Conservation (phyloP, 2,888 invertebrate genomes). For the Meta bourneti region DNA sequence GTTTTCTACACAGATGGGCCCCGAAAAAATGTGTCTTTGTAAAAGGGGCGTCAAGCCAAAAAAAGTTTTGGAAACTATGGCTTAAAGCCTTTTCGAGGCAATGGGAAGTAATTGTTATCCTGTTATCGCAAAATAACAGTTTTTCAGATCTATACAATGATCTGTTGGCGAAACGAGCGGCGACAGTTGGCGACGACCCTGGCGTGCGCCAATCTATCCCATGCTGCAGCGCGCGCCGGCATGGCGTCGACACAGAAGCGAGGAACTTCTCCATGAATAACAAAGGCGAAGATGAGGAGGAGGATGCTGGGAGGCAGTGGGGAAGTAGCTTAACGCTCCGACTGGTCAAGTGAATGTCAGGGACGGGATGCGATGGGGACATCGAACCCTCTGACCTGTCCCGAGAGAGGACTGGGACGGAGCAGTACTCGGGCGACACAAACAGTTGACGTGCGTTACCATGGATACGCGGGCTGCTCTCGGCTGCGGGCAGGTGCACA, state of each 20-base stretch:
- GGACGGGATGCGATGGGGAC: constrained; percentile 50
- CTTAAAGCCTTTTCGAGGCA: too few relatives aligned
- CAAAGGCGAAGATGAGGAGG: constrained; percentile 1
- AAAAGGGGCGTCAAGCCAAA: too few relatives aligned
- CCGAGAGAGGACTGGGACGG: constrained; percentile 36
- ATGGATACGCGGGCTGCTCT: constrained; percentile 46
- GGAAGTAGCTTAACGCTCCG: constrained; percentile 29
- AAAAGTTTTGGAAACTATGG: too few relatives aligned
- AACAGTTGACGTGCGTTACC: constrained; percentile 64
- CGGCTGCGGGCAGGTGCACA: constrained; percentile 26
- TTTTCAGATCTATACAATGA: neutral
- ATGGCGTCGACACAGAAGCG: constrained; percentile 9
- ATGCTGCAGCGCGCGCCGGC: neutral
- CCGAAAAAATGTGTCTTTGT: too few relatives aligned
- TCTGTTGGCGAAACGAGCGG: neutral
- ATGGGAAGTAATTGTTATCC: neutral
- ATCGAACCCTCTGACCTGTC: constrained; percentile 65
- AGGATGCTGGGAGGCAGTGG: neutral
- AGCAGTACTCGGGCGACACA: neutral
- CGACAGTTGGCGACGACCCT: neutral
- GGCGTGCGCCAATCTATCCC: constrained; percentile 3
- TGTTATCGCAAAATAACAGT: neutral
- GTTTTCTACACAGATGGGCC: too few relatives aligned
- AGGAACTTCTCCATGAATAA: constrained; percentile 18
- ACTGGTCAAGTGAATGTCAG: constrained; percentile 67